These are phyloP conservation scores for Alentia gelatinosa DNA, from an alignment of 2,888 invertebrate species.

Conservation along the genomic window DNA sequence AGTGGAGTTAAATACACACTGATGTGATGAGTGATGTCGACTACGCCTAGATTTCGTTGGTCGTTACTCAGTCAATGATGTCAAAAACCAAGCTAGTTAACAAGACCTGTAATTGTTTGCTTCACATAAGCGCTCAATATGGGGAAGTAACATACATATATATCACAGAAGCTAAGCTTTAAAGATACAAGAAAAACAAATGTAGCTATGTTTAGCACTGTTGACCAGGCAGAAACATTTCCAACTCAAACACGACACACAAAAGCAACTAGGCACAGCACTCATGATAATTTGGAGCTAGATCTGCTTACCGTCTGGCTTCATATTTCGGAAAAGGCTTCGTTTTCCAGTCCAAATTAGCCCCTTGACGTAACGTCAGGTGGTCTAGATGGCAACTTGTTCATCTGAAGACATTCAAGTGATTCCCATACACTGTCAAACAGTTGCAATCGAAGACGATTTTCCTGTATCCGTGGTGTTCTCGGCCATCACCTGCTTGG, in stretches of 20 bases:
- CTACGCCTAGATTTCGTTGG: not conserved
- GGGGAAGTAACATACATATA: no score
- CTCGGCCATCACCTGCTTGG: not conserved
- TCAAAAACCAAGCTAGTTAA: no score
- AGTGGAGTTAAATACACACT: no score
- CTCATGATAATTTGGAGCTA: not conserved
- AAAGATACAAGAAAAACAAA: no score
- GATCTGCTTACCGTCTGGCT: slow-evolving; percentile 54
- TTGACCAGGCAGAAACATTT: no score
- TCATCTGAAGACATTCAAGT: not conserved
- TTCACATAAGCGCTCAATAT: no score
- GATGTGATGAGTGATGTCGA: not conserved
- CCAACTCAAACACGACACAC: no score
- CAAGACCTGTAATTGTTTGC: no score
- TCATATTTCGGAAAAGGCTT: slow-evolving; percentile 5
- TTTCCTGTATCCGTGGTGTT: not conserved
- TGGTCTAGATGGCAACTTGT: not conserved
- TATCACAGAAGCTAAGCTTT: no score
- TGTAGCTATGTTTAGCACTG: no score
- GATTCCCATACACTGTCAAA: not conserved
- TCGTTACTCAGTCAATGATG: no score
- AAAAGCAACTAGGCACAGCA: not conserved
- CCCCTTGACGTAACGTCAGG: not conserved
- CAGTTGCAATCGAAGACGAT: not conserved
- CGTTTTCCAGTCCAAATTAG: not conserved